These are phyloP conservation scores for Plebejus melissa DNA, from an alignment of 2,888 invertebrate species.

Conservation along the genomic window DNA sequence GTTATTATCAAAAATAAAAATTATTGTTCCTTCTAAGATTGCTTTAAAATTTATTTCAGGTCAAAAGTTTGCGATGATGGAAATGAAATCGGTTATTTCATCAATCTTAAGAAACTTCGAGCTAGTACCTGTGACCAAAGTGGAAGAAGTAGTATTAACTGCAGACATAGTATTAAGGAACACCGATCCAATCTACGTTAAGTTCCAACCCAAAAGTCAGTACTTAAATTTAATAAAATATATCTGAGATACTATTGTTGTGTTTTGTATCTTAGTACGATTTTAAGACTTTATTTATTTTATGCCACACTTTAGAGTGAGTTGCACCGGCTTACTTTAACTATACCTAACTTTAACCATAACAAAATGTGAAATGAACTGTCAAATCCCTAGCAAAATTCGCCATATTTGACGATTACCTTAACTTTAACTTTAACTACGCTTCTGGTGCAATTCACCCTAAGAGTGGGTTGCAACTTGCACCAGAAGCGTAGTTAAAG, in stretches of 20 bases:
- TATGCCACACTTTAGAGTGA: no score
- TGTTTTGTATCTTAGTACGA: background rate
- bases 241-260: background rate
- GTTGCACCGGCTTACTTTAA: no score
- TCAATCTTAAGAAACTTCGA: conserved; percentile 59
- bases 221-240: background rate
- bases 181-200: conserved; percentile 4
- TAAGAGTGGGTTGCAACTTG: no score
- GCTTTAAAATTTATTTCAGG: conserved; percentile 52
- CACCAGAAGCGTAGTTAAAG: no score
- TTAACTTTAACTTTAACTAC: no score
- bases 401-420: no score
- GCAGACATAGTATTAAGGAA: conserved; percentile 6
- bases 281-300: no score
- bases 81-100: conserved; percentile 75
- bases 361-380: no score
- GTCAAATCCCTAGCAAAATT: no score
- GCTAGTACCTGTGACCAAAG: background rate
- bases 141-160: background rate
- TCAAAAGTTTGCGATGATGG: conserved; percentile 80
- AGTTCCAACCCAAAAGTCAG: conserved; percentile 7
- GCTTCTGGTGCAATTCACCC: no score
- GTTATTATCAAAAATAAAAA: background rate
- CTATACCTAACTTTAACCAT: no score
- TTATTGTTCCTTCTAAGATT: background rate